Conservation (phyloP, 1,140 invertebrate genomes). For the Eriosoma lanigerum region DNA sequence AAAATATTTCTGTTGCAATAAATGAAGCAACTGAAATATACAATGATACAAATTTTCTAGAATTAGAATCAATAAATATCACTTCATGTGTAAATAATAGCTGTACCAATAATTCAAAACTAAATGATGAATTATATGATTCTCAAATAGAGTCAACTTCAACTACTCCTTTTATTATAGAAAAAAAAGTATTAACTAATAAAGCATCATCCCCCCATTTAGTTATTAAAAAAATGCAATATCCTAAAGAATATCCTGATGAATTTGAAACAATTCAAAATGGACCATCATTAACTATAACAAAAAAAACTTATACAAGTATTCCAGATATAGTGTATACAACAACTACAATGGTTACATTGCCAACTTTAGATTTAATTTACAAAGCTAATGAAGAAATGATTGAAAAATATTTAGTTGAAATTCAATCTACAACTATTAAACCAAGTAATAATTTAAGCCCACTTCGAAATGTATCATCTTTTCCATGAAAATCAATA, state of each 20-base stretch:
- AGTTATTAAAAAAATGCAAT: slow-evolving; percentile 38
- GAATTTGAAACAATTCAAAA: slow-evolving; percentile 53
- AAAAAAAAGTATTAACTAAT: slow-evolving; percentile 31
- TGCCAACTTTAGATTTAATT: slow-evolving; percentile 48
- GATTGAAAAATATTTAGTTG: slow-evolving; percentile 40
- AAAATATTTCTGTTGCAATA: background rate
- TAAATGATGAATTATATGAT: background rate
- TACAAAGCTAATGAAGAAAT: slow-evolving; percentile 49
- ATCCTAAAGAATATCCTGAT: slow-evolving; percentile 54
- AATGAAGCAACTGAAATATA: background rate
- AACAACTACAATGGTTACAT: slow-evolving; percentile 52
- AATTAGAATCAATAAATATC: background rate
- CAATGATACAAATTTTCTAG: background rate
- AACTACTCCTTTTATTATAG: slow-evolving; percentile 43
- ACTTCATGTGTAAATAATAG: slow-evolving; percentile 20
- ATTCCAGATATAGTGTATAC: slow-evolving; percentile 53
- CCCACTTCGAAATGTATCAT: slow-evolving; percentile 26
- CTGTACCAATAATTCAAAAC: background rate
- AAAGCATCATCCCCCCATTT: background rate
- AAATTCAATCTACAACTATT: background rate
- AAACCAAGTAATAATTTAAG: slow-evolving; percentile 20
- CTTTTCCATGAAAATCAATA: background rate
- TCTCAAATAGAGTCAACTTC: background rate
- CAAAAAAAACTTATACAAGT: slow-evolving; percentile 52
- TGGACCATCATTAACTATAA: slow-evolving; percentile 52